A percentile compares a stretch with the other conserved stretches of the same genome.
phyloP scores from a whole-genome alignment of 2,113 vertebrate genomes.

The Bufo bufo region DNA sequence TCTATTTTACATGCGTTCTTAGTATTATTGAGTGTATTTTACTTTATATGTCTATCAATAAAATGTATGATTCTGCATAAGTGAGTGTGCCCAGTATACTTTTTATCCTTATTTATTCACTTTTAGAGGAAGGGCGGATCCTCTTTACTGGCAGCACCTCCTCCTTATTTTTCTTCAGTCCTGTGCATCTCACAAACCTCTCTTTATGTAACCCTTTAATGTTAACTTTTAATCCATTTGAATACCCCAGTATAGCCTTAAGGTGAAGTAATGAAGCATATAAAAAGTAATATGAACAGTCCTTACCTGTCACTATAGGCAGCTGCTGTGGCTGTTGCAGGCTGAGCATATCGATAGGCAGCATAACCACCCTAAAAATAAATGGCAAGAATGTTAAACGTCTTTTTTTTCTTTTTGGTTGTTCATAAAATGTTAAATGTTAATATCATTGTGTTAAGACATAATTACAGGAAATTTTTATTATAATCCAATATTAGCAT shows the following conservation, averaged over 20 bases:
- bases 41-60: no score
- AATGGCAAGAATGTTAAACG: neutral
- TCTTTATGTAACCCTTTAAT: no score
- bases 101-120: no score
- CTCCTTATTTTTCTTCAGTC: no score
- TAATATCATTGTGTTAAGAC: neutral
- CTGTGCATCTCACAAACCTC: no score
- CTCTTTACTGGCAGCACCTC: no score
- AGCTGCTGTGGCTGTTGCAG: conserved; percentile 91
- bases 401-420: neutral
- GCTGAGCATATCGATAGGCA: conserved; percentile 95
- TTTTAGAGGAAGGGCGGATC: no score
- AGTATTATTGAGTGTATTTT: no score
- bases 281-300: conserved; percentile 20
- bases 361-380: conserved; percentile 92
- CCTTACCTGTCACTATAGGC: conserved; percentile 99
- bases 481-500: no score
- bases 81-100: no score
- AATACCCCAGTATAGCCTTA: neutral
- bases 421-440: neutral
- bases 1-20: no score
- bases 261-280: neutral
- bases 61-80: no score
- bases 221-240: neutral
- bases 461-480: neutral